A percentile compares a stretch with the other conserved stretches of the same genome.
Evolutionary conservation across 1,140 invertebrate species (phyloP).

Genomic region (Ooceraea biroi): DNA sequence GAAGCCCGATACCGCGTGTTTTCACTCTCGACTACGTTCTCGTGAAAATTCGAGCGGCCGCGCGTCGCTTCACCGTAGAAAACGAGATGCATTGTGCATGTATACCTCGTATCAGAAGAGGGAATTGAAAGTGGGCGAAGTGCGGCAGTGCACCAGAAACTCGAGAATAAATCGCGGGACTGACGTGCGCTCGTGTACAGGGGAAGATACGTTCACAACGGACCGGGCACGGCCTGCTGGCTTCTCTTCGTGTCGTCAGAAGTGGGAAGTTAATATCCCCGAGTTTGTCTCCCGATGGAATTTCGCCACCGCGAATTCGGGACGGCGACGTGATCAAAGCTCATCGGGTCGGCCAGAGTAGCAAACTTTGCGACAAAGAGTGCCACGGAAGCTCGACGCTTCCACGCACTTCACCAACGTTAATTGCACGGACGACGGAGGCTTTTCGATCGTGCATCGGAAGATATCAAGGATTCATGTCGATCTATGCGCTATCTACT

Average conservation of each 20-base stretch:
- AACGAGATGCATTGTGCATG: neutral
- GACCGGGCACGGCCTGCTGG: neutral
- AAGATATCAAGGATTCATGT: too few species aligned
- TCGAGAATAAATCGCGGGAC: conserved; percentile 37
- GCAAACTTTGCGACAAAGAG: conserved; percentile 47
- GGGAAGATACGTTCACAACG: conserved; percentile 20
- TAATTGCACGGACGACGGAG: conserved; percentile 27
- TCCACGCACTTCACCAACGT: neutral
- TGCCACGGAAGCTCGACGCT: neutral
- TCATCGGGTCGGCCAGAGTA: neutral
- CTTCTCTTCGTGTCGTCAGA: conserved; percentile 26
- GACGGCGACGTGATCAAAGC: conserved; percentile 56
- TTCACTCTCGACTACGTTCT: conserved; percentile 18
- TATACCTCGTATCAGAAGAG: neutral
- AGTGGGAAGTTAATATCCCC: conserved; percentile 48
- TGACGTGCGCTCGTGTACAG: neutral
- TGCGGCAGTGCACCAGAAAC: conserved; percentile 1
- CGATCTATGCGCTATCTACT: too few species aligned
- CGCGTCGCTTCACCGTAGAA: neutral
- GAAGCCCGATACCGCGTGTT: too few species aligned
- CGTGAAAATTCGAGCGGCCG: conserved; percentile 25
- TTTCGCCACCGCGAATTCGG: conserved; percentile 33
- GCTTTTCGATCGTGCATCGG: neutral
- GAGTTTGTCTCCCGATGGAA: conserved; percentile 52
- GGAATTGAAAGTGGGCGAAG: neutral